Evolutionary conservation across 2,888 invertebrate species (phyloP).

Genomic region (Tridacna crocea): DNA sequence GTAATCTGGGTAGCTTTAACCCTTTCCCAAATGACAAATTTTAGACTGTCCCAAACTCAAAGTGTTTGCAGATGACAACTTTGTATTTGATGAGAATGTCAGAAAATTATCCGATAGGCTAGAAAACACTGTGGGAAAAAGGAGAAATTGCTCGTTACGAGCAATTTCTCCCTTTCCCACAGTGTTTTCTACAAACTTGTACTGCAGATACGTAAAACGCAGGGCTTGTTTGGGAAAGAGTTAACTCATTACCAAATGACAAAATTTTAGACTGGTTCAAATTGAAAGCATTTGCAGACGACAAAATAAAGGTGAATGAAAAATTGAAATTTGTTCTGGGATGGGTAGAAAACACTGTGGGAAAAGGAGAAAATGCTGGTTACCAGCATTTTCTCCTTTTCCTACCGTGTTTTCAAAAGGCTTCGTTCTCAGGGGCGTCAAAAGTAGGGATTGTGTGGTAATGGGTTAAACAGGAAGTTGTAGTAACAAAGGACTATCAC

Average conservation of each 20-base stretch:
- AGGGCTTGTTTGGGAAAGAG: too few species aligned
- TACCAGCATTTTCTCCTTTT: not conserved
- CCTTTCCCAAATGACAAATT: not conserved
- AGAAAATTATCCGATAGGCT: too few species aligned
- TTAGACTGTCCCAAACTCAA: not conserved
- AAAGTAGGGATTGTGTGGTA: too few species aligned
- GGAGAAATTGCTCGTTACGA: too few species aligned
- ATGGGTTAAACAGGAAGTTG: too few species aligned
- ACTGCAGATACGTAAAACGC: too few species aligned
- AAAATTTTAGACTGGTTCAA: not conserved
- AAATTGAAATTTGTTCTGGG: not conserved
- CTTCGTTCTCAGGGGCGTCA: not conserved
- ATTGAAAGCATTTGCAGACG: not conserved
- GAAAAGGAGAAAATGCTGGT: not conserved
- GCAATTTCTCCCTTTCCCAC: too few species aligned
- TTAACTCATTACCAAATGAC: too few species aligned
- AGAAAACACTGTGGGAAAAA: too few species aligned
- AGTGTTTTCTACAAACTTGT: too few species aligned
- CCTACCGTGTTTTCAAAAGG: not conserved
- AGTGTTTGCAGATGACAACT: not conserved
- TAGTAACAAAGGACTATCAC: not conserved
- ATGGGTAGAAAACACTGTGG: not conserved
- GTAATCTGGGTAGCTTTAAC: too few species aligned
- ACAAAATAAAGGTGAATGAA: not conserved
- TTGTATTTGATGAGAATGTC: too few species aligned